Evolutionary conservation across 2,888 invertebrate genomes (phyloP), one percentile per base, ranked within the genome.

Genomic region (Napeogenes sylphis): DNA sequence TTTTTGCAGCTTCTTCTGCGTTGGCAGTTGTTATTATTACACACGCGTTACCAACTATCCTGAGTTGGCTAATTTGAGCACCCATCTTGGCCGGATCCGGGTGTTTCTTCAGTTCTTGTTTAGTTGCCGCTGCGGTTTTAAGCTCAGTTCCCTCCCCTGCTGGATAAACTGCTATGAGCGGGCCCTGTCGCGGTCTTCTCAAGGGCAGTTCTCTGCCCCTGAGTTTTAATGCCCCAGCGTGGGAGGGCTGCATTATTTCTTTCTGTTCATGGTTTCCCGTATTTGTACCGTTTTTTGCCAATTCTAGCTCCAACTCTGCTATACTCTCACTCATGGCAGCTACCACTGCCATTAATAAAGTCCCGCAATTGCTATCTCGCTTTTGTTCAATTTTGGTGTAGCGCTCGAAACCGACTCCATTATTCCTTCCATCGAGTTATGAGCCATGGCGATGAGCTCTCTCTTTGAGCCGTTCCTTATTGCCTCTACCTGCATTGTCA

Each of bases 211-310:
- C 53, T 35, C 51, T 32, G 3, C 58, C 51, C 13, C 51, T 30
- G 2, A 8, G 45, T 30, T 51, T 33, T n/a, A 33, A 14, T 4
- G n/a, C 51, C 58, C 57, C 38, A 8, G 35, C 35, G 35, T 35
- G 6, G 35, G 35, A 35, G 35, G 35, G 35, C 35, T 35, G 35
- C 4, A 35, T 5, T 47, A 5, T 10, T 8, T 14, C n/a, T 4
- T 5, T n/a, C 47, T 45, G 45, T 14, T 4, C 42, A 10, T 57
- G 42, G 14, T 45, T 42, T 12, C 4, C 8, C 12, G 4, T 14
- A 6, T 6, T 0, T 75, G 69, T 2, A 68, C 70, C 6, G 56
- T 45, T 32, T 70, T 75, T 4, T 68, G 30, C 0, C 73, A 32
- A 0, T 75, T 74, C 71, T 73, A 75, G 3, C 47, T 47, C 47